A percentile compares a stretch with the other conserved stretches of the same genome.
Conservation (phyloP, 2,888 invertebrate genomes). For the Gastrophysa polygoni region DNA sequence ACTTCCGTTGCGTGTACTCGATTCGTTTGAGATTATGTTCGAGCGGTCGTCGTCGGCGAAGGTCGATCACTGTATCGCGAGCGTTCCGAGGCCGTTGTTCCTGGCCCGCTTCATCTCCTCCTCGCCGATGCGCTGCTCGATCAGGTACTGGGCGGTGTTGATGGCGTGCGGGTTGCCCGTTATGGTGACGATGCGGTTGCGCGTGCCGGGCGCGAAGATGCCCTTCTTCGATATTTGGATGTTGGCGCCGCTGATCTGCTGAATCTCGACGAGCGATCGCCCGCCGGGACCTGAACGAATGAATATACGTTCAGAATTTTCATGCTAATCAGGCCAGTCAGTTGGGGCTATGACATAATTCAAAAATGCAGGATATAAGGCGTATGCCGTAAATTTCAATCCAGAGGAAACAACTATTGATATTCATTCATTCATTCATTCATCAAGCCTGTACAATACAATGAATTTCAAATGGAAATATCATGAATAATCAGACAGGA, state of each 20-base stretch:
- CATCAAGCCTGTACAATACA: too few species aligned
- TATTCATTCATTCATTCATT: too few species aligned
- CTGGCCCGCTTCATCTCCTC: slow-evolving; percentile 94
- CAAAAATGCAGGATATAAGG: too few species aligned
- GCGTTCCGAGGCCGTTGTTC: slow-evolving; percentile 71
- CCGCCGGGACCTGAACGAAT: slow-evolving; percentile 79
- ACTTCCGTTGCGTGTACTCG: slow-evolving; percentile 21
- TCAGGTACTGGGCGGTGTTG: slow-evolving; percentile 90
- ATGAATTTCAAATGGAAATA: too few species aligned
- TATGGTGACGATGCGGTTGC: slow-evolving; percentile 96
- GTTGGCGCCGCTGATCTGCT: slow-evolving; percentile 95
- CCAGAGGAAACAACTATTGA: too few species aligned
- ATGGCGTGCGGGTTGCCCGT: slow-evolving; percentile 89
- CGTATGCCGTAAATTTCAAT: too few species aligned
- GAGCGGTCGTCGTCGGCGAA: neutral
- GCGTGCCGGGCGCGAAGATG: slow-evolving; percentile 95
- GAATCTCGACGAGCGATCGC: slow-evolving; percentile 95
- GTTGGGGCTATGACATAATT: too few species aligned
- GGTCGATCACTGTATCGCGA: slow-evolving; percentile 68
- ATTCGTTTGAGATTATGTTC: slow-evolving; percentile 13
- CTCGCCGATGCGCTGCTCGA: slow-evolving; percentile 95
- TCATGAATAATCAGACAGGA: too few species aligned
- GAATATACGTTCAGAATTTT: slow-evolving; percentile 28
- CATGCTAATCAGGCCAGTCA: too few species aligned
- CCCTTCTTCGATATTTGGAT: slow-evolving; percentile 99